These are phyloP conservation scores for Lithodes maja DNA, from an alignment of 2,888 invertebrate genomes.

Conservation along the genomic window DNA sequence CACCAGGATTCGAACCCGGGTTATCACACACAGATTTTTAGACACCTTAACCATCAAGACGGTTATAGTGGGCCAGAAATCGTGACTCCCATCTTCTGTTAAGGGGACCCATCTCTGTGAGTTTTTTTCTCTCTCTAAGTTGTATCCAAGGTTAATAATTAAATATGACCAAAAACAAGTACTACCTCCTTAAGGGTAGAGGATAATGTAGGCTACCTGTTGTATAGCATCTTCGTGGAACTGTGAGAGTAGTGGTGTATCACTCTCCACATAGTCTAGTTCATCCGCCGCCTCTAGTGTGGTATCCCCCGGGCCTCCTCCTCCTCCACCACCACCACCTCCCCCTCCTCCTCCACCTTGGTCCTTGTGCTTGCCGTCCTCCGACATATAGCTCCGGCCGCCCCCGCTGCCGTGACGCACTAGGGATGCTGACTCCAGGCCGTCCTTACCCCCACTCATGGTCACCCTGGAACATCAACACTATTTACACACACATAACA, in stretches of 20 bases:
- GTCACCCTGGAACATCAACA: conserved; percentile 7
- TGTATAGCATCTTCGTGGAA: conserved; percentile 86
- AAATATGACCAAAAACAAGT: no score
- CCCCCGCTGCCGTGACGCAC: conserved; percentile 71
- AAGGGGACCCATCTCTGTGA: no score
- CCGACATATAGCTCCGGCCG: conserved; percentile 71
- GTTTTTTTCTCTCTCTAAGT: neutral
- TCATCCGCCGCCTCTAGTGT: conserved; percentile 75
- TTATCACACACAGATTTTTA: no score
- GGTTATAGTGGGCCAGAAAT: no score
- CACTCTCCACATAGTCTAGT: conserved; percentile 78
- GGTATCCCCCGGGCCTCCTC: conserved; percentile 67
- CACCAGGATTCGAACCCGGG: no score
- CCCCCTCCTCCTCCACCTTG: conserved; percentile 72
- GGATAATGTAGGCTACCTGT: conserved; percentile 76
- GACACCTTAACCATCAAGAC: no score
- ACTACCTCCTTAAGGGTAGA: no score
- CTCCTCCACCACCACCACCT: conserved; percentile 72
- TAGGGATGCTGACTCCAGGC: conserved; percentile 72
- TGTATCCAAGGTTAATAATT: no score
- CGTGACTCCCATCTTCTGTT: neutral
- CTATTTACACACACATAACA: no score
- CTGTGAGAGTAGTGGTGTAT: conserved; percentile 81
- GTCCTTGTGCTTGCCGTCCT: conserved; percentile 65
- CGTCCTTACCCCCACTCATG: conserved; percentile 69